A percentile compares a stretch with the other conserved stretches of the same genome.
Evolutionary conservation across 1,140 invertebrate species (phyloP).

Genomic region (Littorina saxatilis): DNA sequence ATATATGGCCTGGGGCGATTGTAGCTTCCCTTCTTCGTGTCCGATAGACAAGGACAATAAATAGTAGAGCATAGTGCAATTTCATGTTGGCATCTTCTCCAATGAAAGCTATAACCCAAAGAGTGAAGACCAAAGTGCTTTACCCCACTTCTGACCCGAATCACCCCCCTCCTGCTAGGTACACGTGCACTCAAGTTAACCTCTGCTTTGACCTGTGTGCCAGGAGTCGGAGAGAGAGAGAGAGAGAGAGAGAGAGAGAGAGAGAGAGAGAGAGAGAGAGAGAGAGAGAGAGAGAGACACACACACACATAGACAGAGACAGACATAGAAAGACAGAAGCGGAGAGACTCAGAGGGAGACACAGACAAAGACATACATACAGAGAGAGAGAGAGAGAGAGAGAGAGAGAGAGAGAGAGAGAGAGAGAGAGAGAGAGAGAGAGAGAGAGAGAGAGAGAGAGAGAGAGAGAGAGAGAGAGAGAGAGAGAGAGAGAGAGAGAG

Average conservation of each 20-base stretch:
- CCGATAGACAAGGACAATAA: too few relatives aligned
- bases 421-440: neutral
- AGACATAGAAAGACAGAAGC: neutral
- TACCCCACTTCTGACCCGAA: too few relatives aligned
- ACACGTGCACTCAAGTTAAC: too few relatives aligned
- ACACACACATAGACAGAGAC: neutral
- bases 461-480: neutral
- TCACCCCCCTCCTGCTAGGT: too few relatives aligned
- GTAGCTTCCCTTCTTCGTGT: too few relatives aligned
- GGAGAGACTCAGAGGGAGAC: neutral
- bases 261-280: slow-evolving; percentile 15
- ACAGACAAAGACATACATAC: neutral
- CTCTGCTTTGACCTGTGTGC: too few relatives aligned
- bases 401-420: slow-evolving; percentile 11
- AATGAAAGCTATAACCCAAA: too few relatives aligned
- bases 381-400: neutral
- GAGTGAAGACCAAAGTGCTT: too few relatives aligned
- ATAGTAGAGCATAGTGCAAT: too few relatives aligned
- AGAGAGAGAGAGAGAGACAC: neutral
- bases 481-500: neutral
- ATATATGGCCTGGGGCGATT: too few relatives aligned
- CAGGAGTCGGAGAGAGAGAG: too few relatives aligned
- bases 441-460: neutral
- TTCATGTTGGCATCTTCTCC: too few relatives aligned
- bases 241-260: slow-evolving; percentile 15